Evolutionary conservation across 2,113 vertebrate genomes (phyloP), one percentile per base, ranked within the genome.

Genomic region (Myodes glareolus): DNA sequence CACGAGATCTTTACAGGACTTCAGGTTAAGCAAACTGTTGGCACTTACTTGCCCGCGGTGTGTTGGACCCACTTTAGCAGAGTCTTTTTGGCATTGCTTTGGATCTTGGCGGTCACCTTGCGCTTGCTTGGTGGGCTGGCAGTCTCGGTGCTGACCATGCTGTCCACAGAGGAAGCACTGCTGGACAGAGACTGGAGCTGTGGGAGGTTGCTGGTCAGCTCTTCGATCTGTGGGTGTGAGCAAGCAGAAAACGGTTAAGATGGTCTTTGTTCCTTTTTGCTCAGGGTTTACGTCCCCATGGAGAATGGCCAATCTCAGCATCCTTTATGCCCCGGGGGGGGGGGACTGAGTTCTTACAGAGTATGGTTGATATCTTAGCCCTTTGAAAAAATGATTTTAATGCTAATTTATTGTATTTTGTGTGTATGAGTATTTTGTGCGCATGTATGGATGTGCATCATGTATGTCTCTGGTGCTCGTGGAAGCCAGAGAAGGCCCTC

Each of bases 61-160:
- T 99, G 99, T 96, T 99, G 99, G 78, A 99, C 99, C 99, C 99
- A 99, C 98, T 99, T 99, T n/a, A 99, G 96, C 27, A 99, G 98
- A 36, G 99, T 99, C 97, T 99, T 99, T 97, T 99, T 99, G 91
- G 99, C 99, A 19, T 99, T 99, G 45, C 99, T 99, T 94, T 99
- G 99, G 95, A 99, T 97, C 97, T 99, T 99, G 92, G 98, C 98
- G 96, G 99, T 98, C 50, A 99, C 99, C 97, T 99, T 99, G 96
- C 99, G 98, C 98, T 99, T 99, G 91, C 99, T 99, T 7, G 99
- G 99, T 3, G 99, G 99, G 98, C 99, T 99, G 93, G 99, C 98
- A 0, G 99, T 98, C 93, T 99, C 99, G 1, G 99, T 99, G 97
- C 99, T 99, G 98, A 99, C 99, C 75, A 98, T 97, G 93, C 99